These are phyloP conservation scores for Macquaria ambigua DNA, from an alignment of 2,113 vertebrate genomes.

Conservation along the genomic window DNA sequence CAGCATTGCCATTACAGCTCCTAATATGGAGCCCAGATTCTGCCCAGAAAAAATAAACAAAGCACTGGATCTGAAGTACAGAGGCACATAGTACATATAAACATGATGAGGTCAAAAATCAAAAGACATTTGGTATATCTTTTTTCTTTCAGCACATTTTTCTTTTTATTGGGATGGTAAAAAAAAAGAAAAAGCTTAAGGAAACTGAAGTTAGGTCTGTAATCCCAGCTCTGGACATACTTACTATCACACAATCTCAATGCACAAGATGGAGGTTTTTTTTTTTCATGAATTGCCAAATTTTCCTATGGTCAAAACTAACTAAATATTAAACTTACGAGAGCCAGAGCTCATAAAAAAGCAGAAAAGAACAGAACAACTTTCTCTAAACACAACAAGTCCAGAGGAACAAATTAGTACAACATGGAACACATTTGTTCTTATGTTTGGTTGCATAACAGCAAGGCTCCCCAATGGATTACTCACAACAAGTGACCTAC, in stretches of 20 bases:
- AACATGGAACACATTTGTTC: slow-evolving; percentile 6
- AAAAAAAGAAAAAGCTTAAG: too few relatives aligned
- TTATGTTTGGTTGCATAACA: slow-evolving; percentile 29
- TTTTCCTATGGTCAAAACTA: neutral
- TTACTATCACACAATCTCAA: too few relatives aligned
- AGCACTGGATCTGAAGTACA: neutral
- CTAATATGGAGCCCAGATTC: slow-evolving; percentile 9
- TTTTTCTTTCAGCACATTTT: neutral
- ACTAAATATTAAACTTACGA: neutral
- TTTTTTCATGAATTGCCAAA: neutral
- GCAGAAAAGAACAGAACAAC: slow-evolving; percentile 8
- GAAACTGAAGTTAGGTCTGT: neutral
- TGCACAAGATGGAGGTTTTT: neutral
- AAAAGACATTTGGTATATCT: neutral
- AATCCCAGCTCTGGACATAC: neutral
- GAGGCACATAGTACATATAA: neutral
- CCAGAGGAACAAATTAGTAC: neutral
- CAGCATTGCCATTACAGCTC: neutral
- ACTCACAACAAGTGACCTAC: slow-evolving; percentile 23
- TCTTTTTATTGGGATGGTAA: neutral
- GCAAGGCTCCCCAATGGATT: slow-evolving; percentile 17
- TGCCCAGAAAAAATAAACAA: neutral
- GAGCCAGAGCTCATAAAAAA: neutral
- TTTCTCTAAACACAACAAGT: neutral
- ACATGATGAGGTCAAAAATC: neutral